Evolutionary conservation across 1,140 invertebrate genomes (phyloP).

Genomic region (Drosophila bipectinata): DNA sequence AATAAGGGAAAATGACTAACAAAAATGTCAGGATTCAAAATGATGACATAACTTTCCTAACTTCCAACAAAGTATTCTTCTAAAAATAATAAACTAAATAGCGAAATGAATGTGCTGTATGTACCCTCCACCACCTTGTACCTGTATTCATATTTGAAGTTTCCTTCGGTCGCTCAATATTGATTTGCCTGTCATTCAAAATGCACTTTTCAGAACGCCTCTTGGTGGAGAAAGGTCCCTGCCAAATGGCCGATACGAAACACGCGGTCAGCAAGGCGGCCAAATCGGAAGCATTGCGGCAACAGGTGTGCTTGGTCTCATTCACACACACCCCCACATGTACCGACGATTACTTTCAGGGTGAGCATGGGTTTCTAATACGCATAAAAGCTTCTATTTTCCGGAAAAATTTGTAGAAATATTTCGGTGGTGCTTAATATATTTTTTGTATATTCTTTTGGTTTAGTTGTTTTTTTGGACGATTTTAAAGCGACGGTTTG

Average conservation of each 20-base stretch:
- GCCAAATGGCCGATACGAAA: conserved; percentile 20
- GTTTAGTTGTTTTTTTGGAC: conserved; percentile 40
- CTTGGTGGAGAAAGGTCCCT: conserved; percentile 16
- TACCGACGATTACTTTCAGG: conserved; percentile 1
- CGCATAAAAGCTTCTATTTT: conserved; percentile 44
- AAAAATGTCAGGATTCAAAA: background rate
- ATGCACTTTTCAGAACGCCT: conserved; percentile 15
- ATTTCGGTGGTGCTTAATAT: conserved; percentile 40
- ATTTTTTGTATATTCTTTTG: background rate
- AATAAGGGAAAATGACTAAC: conserved; percentile 2
- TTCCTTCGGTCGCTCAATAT: conserved; percentile 60
- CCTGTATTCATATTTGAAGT: conserved; percentile 79
- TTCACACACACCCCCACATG: conserved; percentile 12
- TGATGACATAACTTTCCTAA: too few species aligned
- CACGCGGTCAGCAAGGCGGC: conserved; percentile 37
- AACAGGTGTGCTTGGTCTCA: conserved; percentile 73
- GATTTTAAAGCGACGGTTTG: conserved; percentile 44
- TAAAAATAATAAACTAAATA: background rate
- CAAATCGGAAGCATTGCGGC: conserved; percentile 35
- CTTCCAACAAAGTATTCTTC: background rate
- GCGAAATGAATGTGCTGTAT: conserved; percentile 2
- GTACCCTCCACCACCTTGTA: conserved; percentile 21
- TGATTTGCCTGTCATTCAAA: conserved; percentile 55
- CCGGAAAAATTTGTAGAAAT: conserved; percentile 24
- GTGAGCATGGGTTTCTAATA: conserved; percentile 2